Evolutionary conservation across 2,888 invertebrate species (phyloP).

Genomic region (Plebejus argus): DNA sequence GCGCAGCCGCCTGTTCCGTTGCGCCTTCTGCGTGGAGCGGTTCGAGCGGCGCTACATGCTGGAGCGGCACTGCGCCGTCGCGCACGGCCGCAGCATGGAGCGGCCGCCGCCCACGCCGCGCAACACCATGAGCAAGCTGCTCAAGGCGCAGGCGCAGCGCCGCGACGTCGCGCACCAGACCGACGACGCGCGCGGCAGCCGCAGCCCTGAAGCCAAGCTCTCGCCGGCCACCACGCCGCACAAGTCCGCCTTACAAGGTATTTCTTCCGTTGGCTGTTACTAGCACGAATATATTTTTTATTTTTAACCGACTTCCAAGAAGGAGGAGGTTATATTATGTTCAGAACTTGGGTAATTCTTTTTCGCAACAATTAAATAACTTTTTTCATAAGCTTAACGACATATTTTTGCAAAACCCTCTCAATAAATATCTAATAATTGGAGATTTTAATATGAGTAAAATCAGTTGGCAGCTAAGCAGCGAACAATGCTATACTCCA

Average conservation of each 20-base stretch:
- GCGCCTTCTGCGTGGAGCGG: slow-evolving; percentile 67
- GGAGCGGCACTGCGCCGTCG: slow-evolving; percentile 68
- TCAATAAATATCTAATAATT: no score
- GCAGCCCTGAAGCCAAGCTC: slow-evolving; percentile 49
- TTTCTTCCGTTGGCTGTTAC: background rate
- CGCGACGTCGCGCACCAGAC: slow-evolving; percentile 44
- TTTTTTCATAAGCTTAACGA: no score
- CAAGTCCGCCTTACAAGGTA: slow-evolving; percentile 30
- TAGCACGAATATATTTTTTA: no score
- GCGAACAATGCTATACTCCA: no score
- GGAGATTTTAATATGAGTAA: no score
- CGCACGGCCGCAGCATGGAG: slow-evolving; percentile 71
- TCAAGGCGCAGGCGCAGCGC: slow-evolving; percentile 66
- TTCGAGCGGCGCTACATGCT: slow-evolving; percentile 74
- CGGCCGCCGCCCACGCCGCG: slow-evolving; percentile 72
- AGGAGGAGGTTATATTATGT: no score
- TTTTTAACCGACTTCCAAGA: no score
- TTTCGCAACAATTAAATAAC: no score
- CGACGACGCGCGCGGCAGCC: slow-evolving; percentile 52
- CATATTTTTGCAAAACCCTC: no score
- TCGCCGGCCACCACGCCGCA: slow-evolving; percentile 33
- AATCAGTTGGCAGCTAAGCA: no score
- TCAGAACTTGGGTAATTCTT: no score
- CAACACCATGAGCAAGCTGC: slow-evolving; percentile 78
- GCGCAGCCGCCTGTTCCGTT: slow-evolving; percentile 67